Evolutionary conservation across 2,888 invertebrate species (phyloP), one percentile per base, ranked within the genome.

Genomic region (Drosophila mercatorum): DNA sequence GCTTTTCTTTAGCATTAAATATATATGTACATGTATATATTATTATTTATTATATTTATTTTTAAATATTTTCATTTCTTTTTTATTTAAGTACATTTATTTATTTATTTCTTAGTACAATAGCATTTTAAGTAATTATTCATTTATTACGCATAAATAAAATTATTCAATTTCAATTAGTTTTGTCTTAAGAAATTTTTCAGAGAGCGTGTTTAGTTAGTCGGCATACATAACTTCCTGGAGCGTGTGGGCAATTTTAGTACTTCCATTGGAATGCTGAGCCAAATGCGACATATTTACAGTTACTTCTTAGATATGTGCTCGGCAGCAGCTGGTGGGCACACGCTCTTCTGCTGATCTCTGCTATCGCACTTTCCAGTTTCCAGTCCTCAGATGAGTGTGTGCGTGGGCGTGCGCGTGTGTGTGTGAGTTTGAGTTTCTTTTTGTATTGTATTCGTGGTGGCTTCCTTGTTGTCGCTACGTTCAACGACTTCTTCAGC

Each of bases 401-500:
- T 7, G 36, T 12, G 12, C 11, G 34, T 2, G 17, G 10, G 26
- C 5, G 40, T 3, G 40, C 22, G 22, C 22, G 22, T 7, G 8
- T 10, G 40, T 3, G 40, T 26, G 22, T 38, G 22, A 3, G 8
- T 22, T 3, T 68, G 17, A 38, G 55, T 34, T 73, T 59, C 58
- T 43, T 38, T 31, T 59, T 60, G 31, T 28, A 40, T 68, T 68
- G 38, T 53, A 59, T 53, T 62, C 52, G 22, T 22, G 47, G 28
- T 53, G 57, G 43, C 71, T 68, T 59, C 58, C 62, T 31, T 59
- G 59, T 44, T 59, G 67, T 56, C 67, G 40, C 78, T 52, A 61
- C 80, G 81, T 78, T 78, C 84, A 81, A 68, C 84, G 81, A 81
- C 79, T 75, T 83, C 67, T 81, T 83, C 46, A 58, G 60, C 60